phyloP scores from a whole-genome alignment of 2,888 invertebrate species.

The Stegana nigrithorax region DNA sequence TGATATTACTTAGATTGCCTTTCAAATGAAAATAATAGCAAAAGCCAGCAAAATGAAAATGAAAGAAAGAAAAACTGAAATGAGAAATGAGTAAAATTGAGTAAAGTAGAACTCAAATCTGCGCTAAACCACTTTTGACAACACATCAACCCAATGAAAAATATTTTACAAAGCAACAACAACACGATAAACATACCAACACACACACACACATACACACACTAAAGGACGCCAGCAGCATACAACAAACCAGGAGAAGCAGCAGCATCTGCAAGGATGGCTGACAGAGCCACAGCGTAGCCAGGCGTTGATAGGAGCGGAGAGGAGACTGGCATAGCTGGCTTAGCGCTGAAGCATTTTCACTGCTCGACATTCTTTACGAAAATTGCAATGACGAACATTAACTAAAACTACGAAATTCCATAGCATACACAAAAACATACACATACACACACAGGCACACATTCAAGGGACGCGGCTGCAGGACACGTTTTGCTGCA shows the following conservation, averaged over 20 bases:
- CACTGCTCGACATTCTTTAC: slow-evolving; percentile 11
- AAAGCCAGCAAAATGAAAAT: neutral
- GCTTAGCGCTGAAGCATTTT: neutral
- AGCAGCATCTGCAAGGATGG: too few species aligned
- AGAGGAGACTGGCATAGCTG: slow-evolving; percentile 3
- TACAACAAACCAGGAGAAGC: neutral
- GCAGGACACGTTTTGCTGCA: too few species aligned
- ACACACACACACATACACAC: neutral
- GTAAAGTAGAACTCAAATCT: slow-evolving; percentile 26
- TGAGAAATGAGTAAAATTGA: neutral
- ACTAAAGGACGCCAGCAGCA: neutral
- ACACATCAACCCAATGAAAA: slow-evolving; percentile 13
- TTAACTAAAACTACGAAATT: slow-evolving; percentile 42
- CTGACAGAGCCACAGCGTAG: too few species aligned
- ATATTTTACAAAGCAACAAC: slow-evolving; percentile 6
- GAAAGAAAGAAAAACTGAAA: neutral
- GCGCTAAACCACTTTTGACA: slow-evolving; percentile 29
- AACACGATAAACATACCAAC: too few species aligned
- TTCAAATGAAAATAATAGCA: neutral
- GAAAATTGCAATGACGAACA: slow-evolving; percentile 26
- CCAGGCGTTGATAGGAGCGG: too few species aligned
- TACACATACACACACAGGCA: slow-evolving; percentile 7
- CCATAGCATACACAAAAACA: slow-evolving; percentile 13
- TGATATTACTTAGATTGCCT: slow-evolving; percentile 7
- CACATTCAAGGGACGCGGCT: too few species aligned